Evolutionary conservation across 2,888 invertebrate genomes (phyloP).

Genomic region (Lasioglossum leucozonium): DNA sequence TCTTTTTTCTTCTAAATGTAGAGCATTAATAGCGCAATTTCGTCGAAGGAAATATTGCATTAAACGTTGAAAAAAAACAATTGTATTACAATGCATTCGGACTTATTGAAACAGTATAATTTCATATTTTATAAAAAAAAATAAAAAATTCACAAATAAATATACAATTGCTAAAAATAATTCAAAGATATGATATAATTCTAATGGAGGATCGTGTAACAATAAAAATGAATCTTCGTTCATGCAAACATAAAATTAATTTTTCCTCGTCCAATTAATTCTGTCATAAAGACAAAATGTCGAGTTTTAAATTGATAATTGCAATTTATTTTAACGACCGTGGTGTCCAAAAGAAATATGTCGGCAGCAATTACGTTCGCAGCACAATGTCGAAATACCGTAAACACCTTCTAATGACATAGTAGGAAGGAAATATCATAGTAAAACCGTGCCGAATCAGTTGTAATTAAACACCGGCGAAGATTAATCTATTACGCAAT

Average conservation of each 20-base stretch:
- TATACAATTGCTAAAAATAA: too few relatives aligned
- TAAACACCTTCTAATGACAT: conserved; percentile 3
- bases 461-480: conserved; percentile 29
- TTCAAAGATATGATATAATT: too few relatives aligned
- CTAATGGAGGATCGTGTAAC: too few relatives aligned
- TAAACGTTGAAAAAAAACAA: background rate
- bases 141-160: too few relatives aligned
- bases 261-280: background rate
- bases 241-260: background rate
- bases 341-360: conserved; percentile 1
- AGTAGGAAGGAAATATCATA: conserved; percentile 17
- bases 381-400: background rate
- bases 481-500: conserved; percentile 49
- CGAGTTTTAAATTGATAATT: background rate
- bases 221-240: background rate
- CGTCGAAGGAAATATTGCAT: background rate
- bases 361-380: background rate
- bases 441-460: conserved; percentile 1
- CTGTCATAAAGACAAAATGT: background rate
- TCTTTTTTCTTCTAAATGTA: background rate
- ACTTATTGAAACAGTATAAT: background rate
- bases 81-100: background rate
- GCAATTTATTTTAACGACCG: background rate
- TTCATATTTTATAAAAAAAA: background rate
- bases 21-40: background rate